These are phyloP conservation scores for Triplophysa tibetana DNA, from an alignment of 2,113 vertebrate genomes.

Conservation along the genomic window DNA sequence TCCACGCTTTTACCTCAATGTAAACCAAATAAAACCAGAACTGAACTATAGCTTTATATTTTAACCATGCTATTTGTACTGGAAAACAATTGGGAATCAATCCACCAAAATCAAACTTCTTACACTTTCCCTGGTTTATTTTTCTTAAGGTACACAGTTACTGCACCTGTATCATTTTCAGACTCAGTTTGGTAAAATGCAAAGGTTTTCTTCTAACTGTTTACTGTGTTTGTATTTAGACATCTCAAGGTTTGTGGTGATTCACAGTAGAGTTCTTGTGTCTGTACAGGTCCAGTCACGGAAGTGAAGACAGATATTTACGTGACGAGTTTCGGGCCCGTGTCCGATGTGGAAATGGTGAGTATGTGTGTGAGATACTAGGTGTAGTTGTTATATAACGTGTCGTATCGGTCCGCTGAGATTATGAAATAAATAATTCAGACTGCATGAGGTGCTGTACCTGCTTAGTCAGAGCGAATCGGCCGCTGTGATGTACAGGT, in stretches of 20 bases:
- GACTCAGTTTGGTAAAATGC: neutral
- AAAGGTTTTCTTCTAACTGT: neutral
- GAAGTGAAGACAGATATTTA: conserved; percentile 92
- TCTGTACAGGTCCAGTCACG: conserved; percentile 77
- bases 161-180: too few species aligned
- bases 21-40: too few species aligned
- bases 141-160: too few species aligned
- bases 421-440: conserved; percentile 13
- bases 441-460: neutral
- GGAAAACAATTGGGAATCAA: too few species aligned
- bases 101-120: too few species aligned
- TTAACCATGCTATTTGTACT: too few species aligned
- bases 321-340: conserved; percentile 89
- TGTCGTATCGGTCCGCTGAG: neutral
- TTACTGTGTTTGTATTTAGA: neutral
- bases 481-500: neutral
- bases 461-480: conserved; percentile 35
- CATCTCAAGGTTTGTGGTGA: too few species aligned
- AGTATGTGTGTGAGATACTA: neutral
- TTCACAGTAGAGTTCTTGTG: neutral
- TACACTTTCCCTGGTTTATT: too few species aligned
- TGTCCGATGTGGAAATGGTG: conserved; percentile 88
- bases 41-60: too few species aligned
- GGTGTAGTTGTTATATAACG: conserved; percentile 2
- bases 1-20: too few species aligned